These are phyloP conservation scores for Cyanistes caeruleus DNA, from an alignment of 2,113 vertebrate species.

Conservation along the genomic window DNA sequence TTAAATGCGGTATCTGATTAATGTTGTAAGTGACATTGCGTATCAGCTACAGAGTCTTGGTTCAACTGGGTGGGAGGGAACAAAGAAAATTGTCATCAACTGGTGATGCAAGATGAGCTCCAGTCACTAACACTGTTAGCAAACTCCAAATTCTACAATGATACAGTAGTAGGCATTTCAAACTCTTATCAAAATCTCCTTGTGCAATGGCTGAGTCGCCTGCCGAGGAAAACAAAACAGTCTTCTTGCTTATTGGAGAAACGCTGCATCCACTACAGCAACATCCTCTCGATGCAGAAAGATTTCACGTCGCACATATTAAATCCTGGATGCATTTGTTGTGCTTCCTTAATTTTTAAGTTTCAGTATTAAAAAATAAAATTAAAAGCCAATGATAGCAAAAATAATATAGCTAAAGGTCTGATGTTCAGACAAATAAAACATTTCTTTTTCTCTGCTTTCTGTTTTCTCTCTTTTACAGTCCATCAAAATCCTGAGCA, in stretches of 20 bases:
- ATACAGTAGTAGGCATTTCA: slow-evolving; percentile 69
- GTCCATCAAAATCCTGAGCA: slow-evolving; percentile 71
- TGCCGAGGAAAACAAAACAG: slow-evolving; percentile 73
- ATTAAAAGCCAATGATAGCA: slow-evolving; percentile 15
- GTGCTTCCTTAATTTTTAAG: slow-evolving; percentile 60
- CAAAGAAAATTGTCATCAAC: slow-evolving; percentile 82
- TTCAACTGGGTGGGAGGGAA: slow-evolving; percentile 83
- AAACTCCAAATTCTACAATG: slow-evolving; percentile 79
- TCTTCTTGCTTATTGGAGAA: slow-evolving; percentile 76
- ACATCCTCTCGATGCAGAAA: slow-evolving; percentile 73
- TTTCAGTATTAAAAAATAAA: slow-evolving; percentile 40
- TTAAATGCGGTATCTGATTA: slow-evolving; percentile 89
- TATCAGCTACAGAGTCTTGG: slow-evolving; percentile 87
- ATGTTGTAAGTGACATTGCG: slow-evolving; percentile 89
- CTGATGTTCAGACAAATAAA: slow-evolving; percentile 34
- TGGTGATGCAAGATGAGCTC: slow-evolving; percentile 82
- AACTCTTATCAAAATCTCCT: slow-evolving; percentile 72
- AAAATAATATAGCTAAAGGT: slow-evolving; percentile 38
- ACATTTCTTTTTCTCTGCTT: slow-evolving; percentile 36
- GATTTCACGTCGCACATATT: slow-evolving; percentile 74
- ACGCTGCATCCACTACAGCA: slow-evolving; percentile 62
- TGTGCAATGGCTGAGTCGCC: slow-evolving; percentile 65
- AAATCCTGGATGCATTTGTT: slow-evolving; percentile 70
- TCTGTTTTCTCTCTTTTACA: slow-evolving; percentile 46
- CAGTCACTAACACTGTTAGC: slow-evolving; percentile 77